Conservation (phyloP, 1,140 invertebrate species). For the Drosophila mayri region DNA sequence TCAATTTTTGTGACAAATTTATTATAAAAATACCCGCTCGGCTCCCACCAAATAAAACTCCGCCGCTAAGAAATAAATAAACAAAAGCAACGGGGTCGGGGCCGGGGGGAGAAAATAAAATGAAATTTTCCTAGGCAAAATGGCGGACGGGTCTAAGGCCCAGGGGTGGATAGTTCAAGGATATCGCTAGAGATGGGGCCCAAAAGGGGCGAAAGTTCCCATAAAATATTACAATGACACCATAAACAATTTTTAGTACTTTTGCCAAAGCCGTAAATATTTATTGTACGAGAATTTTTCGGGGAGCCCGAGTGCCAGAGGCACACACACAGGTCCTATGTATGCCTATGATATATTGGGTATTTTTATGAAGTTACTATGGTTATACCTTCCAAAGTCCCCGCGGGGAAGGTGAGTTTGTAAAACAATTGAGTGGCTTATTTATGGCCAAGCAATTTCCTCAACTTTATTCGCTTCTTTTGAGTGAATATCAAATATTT, state of each 20-base stretch:
- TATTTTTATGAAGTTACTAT: constrained; percentile 82
- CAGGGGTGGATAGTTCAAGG: constrained; percentile 17
- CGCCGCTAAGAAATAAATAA: constrained; percentile 40
- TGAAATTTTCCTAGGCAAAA: constrained; percentile 48
- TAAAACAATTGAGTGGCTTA: constrained; percentile 70
- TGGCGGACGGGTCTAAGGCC: constrained; percentile 5
- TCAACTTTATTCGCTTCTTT: constrained; percentile 11
- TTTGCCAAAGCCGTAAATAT: constrained; percentile 79
- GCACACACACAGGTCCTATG: constrained; percentile 22
- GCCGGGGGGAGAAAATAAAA: constrained; percentile 29
- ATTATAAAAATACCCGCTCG: constrained; percentile 72
- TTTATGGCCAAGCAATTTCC: constrained; percentile 62
- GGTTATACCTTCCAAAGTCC: constrained; percentile 43
- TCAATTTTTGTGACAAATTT: constrained; percentile 84
- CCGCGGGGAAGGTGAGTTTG: constrained; percentile 14
- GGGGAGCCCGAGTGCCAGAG: constrained; percentile 15
- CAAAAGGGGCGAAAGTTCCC: constrained; percentile 57
- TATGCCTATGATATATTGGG: constrained; percentile 62
- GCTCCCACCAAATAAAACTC: constrained; percentile 47
- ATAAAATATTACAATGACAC: constrained; percentile 84
- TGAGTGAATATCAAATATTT: constrained; percentile 63
- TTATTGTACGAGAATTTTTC: constrained; percentile 63
- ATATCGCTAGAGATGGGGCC: constrained; percentile 2
- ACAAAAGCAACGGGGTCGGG: constrained; percentile 21
- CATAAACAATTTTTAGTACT: constrained; percentile 83